Conservation (phyloP, 2,797 vertebrate genomes). For the Arrhamphus sclerolepis region DNA sequence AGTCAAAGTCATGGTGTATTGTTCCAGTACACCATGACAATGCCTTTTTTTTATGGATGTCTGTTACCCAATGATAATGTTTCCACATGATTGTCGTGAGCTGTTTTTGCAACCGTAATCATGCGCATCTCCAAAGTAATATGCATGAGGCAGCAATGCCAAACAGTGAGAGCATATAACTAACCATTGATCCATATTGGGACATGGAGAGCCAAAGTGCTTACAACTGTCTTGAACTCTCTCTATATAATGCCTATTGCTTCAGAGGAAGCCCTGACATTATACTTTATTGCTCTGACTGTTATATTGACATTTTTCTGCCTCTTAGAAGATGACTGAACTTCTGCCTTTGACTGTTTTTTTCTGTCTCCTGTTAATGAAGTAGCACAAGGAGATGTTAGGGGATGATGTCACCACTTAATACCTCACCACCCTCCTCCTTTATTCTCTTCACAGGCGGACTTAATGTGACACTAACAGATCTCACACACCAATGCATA, state of each 20-base stretch:
- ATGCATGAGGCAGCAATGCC: constrained; percentile 61
- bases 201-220: constrained; percentile 69
- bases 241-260: constrained; percentile 64
- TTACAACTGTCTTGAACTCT: constrained; percentile 70
- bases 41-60: constrained; percentile 42
- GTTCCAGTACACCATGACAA: constrained; percentile 36
- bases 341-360: constrained; percentile 67
- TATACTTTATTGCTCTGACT: constrained; percentile 72
- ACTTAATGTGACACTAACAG: constrained; percentile 35
- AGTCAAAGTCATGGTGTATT: constrained; percentile 52
- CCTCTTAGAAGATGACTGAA: constrained; percentile 74
- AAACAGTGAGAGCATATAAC: constrained; percentile 70
- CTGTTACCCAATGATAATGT: constrained; percentile 65
- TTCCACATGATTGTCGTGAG: constrained; percentile 53
- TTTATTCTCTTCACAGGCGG: constrained; percentile 44
- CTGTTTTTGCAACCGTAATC: constrained; percentile 64
- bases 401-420: constrained; percentile 72
- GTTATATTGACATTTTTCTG: constrained; percentile 76
- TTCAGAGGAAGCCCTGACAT: constrained; percentile 74
- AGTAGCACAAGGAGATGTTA: constrained; percentile 66
- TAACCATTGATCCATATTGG: constrained; percentile 76
- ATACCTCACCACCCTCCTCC: constrained; percentile 45
- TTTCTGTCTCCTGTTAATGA: constrained; percentile 69
- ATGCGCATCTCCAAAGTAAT: constrained; percentile 63
- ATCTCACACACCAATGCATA: constrained; percentile 35